These are phyloP conservation scores for Ispidina picta DNA, from an alignment of 2,797 vertebrate genomes.

Conservation along the genomic window DNA sequence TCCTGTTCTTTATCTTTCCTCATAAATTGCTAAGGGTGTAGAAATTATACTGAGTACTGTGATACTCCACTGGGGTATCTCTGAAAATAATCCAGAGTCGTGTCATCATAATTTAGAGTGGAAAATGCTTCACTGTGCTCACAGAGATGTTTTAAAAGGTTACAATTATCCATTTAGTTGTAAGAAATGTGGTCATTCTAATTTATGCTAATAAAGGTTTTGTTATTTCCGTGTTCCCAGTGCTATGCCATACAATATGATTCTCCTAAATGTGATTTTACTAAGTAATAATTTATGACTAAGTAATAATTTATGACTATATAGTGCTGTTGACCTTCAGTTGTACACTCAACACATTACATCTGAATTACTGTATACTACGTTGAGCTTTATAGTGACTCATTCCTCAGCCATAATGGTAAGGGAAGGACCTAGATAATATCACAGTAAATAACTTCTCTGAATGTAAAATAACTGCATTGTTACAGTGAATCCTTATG, in stretches of 20 bases:
- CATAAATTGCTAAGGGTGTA: background rate
- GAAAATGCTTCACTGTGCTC: background rate
- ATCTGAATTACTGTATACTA: background rate
- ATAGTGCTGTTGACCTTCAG: conserved; percentile 57
- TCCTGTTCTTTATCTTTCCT: background rate
- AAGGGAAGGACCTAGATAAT: background rate
- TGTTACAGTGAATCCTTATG: background rate
- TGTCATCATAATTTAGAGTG: conserved; percentile 6
- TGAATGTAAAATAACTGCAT: background rate
- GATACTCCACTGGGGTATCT: background rate
- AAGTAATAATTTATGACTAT: conserved; percentile 37
- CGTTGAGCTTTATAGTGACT: background rate
- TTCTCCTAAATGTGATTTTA: conserved; percentile 28
- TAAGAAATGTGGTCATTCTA: background rate
- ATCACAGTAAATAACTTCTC: conserved; percentile 1
- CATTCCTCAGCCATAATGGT: background rate
- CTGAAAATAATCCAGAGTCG: background rate
- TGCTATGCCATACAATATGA: background rate
- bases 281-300: conserved; percentile 40
- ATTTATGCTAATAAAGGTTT: background rate
- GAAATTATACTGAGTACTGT: background rate
- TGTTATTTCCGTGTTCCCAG: background rate
- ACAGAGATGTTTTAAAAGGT: conserved; percentile 39
- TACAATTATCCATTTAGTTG: conserved; percentile 2
- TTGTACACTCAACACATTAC: background rate